phyloP scores from a whole-genome alignment of 2,888 invertebrate species.

The Tribolium freemani region DNA sequence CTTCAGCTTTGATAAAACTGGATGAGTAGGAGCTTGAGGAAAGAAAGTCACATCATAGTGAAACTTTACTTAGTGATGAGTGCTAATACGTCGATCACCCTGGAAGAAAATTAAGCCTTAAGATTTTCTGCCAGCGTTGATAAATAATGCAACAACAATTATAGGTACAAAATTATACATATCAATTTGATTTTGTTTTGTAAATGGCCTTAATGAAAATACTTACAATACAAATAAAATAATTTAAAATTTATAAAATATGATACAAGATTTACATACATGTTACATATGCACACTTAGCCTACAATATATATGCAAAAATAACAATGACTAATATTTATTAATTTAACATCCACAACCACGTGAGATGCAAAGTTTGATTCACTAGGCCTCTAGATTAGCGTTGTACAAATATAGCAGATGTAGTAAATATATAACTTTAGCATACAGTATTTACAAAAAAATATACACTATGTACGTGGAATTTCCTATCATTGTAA shows the following conservation, averaged over 20 bases:
- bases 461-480: conserved; percentile 66
- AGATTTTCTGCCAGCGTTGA: conserved; percentile 49
- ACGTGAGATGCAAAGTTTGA: conserved; percentile 61
- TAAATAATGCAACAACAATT: conserved; percentile 52
- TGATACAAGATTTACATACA: conserved; percentile 66
- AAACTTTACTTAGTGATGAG: conserved; percentile 41
- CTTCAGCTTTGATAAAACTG: conserved; percentile 34
- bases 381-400: conserved; percentile 66
- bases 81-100: conserved; percentile 38
- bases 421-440: conserved; percentile 61
- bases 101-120: conserved; percentile 38
- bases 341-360: conserved; percentile 61
- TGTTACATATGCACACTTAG: conserved; percentile 63
- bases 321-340: conserved; percentile 65
- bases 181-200: conserved; percentile 56
- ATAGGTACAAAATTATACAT: conserved; percentile 58
- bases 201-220: conserved; percentile 47
- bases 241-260: conserved; percentile 67
- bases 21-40: conserved; percentile 27
- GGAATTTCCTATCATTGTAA: conserved; percentile 63
- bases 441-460: conserved; percentile 66
- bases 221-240: conserved; percentile 61
- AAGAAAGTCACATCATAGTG: conserved; percentile 32
- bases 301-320: conserved; percentile 61
- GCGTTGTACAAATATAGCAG: conserved; percentile 68